Conservation (phyloP, 1,140 invertebrate species). For the Pentalonia nigronervosa region DNA sequence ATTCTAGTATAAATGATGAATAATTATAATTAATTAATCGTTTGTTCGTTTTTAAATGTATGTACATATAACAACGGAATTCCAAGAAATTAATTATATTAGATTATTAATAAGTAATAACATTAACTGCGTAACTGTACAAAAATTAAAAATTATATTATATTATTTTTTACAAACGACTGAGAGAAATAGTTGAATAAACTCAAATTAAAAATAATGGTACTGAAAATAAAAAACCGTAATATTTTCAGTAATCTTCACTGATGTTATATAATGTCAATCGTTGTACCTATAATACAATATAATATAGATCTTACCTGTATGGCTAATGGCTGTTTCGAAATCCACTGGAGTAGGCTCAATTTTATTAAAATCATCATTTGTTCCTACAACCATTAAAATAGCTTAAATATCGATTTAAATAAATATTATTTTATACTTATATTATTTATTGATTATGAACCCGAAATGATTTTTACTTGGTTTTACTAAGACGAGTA, state of each 20-base stretch:
- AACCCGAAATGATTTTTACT: background rate
- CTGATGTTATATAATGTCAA: background rate
- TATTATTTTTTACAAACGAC: background rate
- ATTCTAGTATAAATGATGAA: background rate
- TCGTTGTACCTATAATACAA: no score
- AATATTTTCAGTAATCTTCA: background rate
- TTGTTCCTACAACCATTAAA: slow-evolving; percentile 12
- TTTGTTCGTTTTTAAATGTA: slow-evolving; percentile 12
- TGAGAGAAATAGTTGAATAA: background rate
- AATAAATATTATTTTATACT: background rate
- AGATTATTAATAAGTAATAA: background rate
- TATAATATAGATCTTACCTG: background rate
- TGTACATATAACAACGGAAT: background rate
- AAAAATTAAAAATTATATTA: background rate
- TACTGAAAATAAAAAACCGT: background rate
- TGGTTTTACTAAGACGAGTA: background rate
- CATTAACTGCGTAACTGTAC: background rate
- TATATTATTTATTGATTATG: background rate
- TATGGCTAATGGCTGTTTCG: slow-evolving; percentile 10
- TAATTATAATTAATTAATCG: background rate
- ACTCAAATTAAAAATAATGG: background rate
- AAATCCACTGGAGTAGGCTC: background rate
- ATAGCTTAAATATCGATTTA: background rate
- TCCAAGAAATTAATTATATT: background rate
- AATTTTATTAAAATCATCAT: background rate